These are phyloP conservation scores for Euura lappo DNA, from an alignment of 1,140 invertebrate species.

Conservation along the genomic window DNA sequence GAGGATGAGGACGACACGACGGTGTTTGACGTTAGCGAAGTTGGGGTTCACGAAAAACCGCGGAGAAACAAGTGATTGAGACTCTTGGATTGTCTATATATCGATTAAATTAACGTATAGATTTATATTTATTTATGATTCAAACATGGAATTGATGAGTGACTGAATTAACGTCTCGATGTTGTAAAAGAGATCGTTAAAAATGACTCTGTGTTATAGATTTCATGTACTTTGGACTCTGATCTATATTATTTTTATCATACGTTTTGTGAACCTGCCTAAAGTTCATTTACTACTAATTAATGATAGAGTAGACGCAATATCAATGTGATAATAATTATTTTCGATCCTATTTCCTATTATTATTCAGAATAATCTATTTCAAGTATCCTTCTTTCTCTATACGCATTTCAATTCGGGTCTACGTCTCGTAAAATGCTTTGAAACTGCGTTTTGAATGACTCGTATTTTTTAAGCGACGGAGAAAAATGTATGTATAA, in stretches of 20 bases:
- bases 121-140: too few relatives aligned
- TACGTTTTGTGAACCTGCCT: too few relatives aligned
- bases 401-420: too few relatives aligned
- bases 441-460: not conserved
- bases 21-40: conserved; percentile 60
- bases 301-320: not conserved
- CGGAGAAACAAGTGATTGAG: not conserved
- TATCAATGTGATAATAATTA: not conserved
- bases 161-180: too few relatives aligned
- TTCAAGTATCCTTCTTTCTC: not conserved
- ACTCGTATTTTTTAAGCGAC: not conserved
- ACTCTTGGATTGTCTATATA: too few relatives aligned
- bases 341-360: not conserved
- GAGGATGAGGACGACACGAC: conserved; percentile 66
- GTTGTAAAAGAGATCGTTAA: too few relatives aligned
- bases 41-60: not conserved
- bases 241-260: too few relatives aligned
- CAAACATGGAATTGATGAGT: too few relatives aligned
- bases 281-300: not conserved
- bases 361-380: not conserved
- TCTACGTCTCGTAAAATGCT: not conserved
- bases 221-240: too few relatives aligned
- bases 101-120: too few relatives aligned
- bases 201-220: too few relatives aligned
- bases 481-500: not conserved